These are phyloP conservation scores for Tachysurus vachellii DNA, from an alignment of 2,113 vertebrate species.

Conservation along the genomic window DNA sequence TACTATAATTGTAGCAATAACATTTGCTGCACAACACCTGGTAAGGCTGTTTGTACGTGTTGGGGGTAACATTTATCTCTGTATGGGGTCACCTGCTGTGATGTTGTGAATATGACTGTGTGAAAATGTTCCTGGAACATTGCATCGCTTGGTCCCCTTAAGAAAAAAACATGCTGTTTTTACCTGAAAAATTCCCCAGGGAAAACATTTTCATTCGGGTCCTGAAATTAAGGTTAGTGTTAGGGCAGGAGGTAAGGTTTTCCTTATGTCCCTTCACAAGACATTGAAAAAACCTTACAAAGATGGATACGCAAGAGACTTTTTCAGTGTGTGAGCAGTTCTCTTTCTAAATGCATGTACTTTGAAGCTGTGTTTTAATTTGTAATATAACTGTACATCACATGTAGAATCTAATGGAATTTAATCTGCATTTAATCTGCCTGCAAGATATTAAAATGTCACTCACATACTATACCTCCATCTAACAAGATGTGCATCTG, in stretches of 20 bases:
- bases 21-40: slow-evolving; percentile 3
- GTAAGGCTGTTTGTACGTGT: slow-evolving; percentile 32
- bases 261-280: neutral
- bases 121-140: neutral
- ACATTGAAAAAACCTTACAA: neutral
- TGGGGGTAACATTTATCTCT: neutral
- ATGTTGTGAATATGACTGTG: neutral
- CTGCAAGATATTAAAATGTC: slow-evolving; percentile 23
- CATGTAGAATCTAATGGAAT: slow-evolving; percentile 49
- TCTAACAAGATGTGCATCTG: neutral
- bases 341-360: slow-evolving; percentile 47
- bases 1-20: neutral
- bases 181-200: neutral
- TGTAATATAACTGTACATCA: neutral
- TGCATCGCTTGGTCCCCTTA: neutral
- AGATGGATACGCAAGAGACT: neutral
- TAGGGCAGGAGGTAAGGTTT: neutral
- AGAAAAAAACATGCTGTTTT: neutral
- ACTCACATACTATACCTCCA: neutral
- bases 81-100: neutral
- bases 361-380: neutral
- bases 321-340: slow-evolving; percentile 1
- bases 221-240: neutral
- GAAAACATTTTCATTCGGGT: neutral
- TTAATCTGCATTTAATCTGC: slow-evolving; percentile 14